phyloP scores from a whole-genome alignment of 35 echinoderm and acorn worm genomes.

The Nesometra sesokonis region DNA sequence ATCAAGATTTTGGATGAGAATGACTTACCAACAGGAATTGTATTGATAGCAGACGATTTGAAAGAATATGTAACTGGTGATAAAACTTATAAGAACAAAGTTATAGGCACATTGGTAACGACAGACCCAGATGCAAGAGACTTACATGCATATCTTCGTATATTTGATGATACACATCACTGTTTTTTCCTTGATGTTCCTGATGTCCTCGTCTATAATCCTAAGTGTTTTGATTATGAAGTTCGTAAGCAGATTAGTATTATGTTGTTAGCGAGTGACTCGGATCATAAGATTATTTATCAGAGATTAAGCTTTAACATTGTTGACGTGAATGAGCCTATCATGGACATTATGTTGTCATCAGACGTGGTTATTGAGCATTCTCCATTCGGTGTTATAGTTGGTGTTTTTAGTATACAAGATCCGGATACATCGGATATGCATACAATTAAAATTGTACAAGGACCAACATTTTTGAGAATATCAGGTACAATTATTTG shows the following conservation, averaged over 20 bases:
- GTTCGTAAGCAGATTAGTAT: background rate
- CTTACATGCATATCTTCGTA: conserved; percentile 2
- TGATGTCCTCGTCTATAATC: background rate
- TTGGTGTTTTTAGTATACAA: conserved; percentile 3
- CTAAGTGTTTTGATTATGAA: conserved; percentile 29
- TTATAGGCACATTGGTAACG: conserved; percentile 28
- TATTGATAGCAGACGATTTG: background rate
- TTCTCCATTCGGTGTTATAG: background rate
- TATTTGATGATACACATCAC: background rate
- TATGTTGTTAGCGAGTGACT: conserved; percentile 2
- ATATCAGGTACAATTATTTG: conserved; percentile 9
- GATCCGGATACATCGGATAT: conserved; percentile 29
- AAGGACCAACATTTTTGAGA: background rate
- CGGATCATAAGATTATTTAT: background rate
- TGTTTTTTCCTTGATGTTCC: conserved; percentile 10
- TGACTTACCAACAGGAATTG: conserved; percentile 23
- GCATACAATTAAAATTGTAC: background rate
- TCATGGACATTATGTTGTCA: conserved; percentile 4
- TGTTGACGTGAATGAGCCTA: conserved; percentile 23
- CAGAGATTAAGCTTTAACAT: background rate
- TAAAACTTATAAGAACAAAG: conserved; percentile 3
- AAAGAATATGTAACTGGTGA: conserved; percentile 1
- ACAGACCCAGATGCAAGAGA: conserved; percentile 26
- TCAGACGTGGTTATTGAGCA: conserved; percentile 13
- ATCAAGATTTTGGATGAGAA: conserved; percentile 32